These are phyloP conservation scores for Scelioninae gen. 2 DNA, from an alignment of 2,888 invertebrate species.

Conservation along the genomic window DNA sequence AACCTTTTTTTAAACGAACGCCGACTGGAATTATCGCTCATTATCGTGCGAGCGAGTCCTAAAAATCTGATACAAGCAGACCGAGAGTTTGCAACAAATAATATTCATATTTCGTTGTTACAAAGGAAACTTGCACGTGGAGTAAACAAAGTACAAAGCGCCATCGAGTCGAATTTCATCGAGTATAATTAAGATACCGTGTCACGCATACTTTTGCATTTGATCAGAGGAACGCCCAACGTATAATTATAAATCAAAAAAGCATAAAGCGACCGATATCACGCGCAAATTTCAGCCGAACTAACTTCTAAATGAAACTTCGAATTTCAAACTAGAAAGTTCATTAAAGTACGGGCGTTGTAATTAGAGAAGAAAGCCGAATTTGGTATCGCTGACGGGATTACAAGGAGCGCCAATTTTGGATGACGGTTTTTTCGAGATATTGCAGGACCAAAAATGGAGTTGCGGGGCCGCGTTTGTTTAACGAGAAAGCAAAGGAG, in stretches of 20 bases:
- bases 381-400: conserved; percentile 10
- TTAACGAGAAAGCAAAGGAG: no score
- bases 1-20: conserved; percentile 13
- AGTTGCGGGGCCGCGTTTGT: no score
- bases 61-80: conserved; percentile 44
- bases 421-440: conserved; percentile 1
- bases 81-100: conserved; percentile 33
- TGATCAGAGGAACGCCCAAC: conserved; percentile 36
- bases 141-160: conserved; percentile 52
- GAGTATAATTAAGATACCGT: conserved; percentile 54
- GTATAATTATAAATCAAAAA: conserved; percentile 56
- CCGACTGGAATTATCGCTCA: no score
- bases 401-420: conserved; percentile 13
- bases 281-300: conserved; percentile 38
- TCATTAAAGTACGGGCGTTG: conserved; percentile 41
- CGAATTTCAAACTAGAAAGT: conserved; percentile 47
- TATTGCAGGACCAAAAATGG: no score
- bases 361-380: conserved; percentile 39
- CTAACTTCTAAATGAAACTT: conserved; percentile 41
- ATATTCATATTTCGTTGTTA: conserved; percentile 53
- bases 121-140: conserved; percentile 35
- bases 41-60: conserved; percentile 18
- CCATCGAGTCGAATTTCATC: conserved; percentile 52
- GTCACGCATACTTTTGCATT: conserved; percentile 49
- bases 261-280: conserved; percentile 40